Evolutionary conservation across 2,113 vertebrate genomes (phyloP).

Genomic region (Synodontis membranacea): DNA sequence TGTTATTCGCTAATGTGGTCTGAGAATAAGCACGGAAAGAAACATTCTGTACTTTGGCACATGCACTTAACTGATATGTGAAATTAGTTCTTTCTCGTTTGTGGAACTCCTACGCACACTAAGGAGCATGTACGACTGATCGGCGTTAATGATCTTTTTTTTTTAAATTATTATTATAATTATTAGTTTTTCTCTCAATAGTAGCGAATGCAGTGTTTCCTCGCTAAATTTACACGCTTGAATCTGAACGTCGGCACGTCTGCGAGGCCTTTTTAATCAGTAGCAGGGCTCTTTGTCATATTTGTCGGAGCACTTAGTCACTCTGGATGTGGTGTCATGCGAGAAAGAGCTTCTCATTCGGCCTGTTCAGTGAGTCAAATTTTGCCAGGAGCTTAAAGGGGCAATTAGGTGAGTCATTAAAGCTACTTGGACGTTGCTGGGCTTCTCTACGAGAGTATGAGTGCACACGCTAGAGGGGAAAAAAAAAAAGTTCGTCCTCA

Average conservation of each 20-base stretch:
- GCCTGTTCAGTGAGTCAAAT: background rate
- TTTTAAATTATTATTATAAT: background rate
- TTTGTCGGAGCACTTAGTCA: constrained; percentile 22
- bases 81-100: background rate
- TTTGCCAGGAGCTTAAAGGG: constrained; percentile 32
- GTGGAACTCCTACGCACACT: background rate
- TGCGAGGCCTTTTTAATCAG: constrained; percentile 10
- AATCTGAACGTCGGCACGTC: background rate
- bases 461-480: background rate
- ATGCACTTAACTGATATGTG: background rate
- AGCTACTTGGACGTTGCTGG: constrained; percentile 19
- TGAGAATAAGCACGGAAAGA: background rate
- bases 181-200: background rate
- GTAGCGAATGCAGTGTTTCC: background rate
- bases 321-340: background rate
- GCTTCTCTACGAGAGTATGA: constrained; percentile 24
- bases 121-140: background rate
- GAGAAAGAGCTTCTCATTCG: constrained; percentile 14
- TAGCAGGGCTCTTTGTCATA: constrained; percentile 3
- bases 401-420: constrained; percentile 40
- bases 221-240: background rate
- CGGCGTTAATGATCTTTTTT: background rate
- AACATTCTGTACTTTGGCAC: background rate
- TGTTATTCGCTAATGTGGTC: no score
- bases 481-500: background rate